Conservation (phyloP, 2,113 vertebrate genomes). For the Vidua macroura region DNA sequence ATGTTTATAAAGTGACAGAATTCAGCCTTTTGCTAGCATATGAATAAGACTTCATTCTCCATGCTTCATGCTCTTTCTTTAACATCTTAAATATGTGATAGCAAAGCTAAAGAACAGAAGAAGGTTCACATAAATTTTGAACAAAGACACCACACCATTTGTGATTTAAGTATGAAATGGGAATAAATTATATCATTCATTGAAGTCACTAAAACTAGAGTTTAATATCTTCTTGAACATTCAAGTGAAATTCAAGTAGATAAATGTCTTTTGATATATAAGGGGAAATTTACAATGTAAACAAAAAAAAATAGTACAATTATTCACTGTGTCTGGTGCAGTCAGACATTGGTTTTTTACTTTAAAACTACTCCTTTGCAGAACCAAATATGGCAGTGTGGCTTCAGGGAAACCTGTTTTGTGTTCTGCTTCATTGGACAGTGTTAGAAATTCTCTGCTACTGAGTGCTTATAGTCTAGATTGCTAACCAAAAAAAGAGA, state of each 20-base stretch:
- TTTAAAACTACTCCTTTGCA: neutral
- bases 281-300: neutral
- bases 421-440: neutral
- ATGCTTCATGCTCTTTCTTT: neutral
- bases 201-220: neutral
- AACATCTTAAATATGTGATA: neutral
- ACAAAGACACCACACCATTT: neutral
- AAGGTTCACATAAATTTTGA: neutral
- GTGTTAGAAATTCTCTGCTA: neutral
- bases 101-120: neutral
- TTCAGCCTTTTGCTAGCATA: neutral
- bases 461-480: neutral
- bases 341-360: neutral
- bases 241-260: neutral
- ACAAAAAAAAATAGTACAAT: neutral
- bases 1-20: neutral
- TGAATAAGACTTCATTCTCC: neutral
- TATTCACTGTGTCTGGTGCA: neutral
- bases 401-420: neutral
- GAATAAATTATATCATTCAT: neutral
- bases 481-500: neutral
- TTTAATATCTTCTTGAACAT: neutral
- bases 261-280: neutral
- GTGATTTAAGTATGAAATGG: neutral
- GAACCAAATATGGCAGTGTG: neutral